Conservation (phyloP, 2,113 vertebrate species). For the Theristicus caerulescens region DNA sequence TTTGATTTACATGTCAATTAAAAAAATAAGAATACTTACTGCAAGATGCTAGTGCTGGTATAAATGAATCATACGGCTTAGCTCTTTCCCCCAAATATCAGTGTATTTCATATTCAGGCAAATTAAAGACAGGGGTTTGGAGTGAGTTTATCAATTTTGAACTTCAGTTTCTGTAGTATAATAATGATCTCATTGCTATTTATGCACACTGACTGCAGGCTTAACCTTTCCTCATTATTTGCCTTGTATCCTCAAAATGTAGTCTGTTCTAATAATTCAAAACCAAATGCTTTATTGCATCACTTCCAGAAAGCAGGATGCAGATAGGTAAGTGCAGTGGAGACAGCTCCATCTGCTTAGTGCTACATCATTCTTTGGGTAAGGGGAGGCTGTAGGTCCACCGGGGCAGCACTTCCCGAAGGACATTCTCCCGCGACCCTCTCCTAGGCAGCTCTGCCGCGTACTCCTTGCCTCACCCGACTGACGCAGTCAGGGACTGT, state of each 20-base stretch:
- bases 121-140: background rate
- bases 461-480: background rate
- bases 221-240: background rate
- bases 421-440: background rate
- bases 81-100: background rate
- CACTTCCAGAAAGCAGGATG: background rate
- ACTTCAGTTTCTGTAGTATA: background rate
- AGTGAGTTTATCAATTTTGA: background rate
- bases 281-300: background rate
- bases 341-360: background rate
- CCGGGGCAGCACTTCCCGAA: background rate
- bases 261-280: background rate
- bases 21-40: background rate
- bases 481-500: accelerated
- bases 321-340: no score
- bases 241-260: background rate
- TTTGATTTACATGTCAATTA: background rate
- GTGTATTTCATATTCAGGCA: background rate
- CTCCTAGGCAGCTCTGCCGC: background rate
- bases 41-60: background rate
- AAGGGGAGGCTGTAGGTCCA: background rate
- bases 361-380: background rate
- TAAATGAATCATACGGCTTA: background rate
- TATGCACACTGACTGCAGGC: background rate
- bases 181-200: background rate